phyloP scores from a whole-genome alignment of 2,113 vertebrate genomes.

The Amazona guildingii region DNA sequence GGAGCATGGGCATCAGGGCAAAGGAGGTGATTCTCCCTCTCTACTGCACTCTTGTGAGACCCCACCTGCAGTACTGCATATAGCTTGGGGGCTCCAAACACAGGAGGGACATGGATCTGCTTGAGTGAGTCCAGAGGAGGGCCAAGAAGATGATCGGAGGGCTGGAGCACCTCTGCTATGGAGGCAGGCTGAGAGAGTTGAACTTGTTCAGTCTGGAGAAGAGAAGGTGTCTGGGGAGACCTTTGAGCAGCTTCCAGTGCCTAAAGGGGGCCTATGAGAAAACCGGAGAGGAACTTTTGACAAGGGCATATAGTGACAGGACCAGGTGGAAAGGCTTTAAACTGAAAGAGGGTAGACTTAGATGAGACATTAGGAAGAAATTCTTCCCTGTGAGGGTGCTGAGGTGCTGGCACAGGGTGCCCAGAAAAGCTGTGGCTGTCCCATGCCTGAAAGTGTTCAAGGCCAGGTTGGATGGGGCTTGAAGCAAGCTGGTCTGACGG shows the following conservation, averaged over 20 bases:
- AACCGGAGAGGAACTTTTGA: not conserved
- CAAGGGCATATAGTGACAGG: not conserved
- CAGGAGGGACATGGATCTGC: not conserved
- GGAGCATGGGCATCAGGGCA: rapidly evolving
- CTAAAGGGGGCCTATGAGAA: not conserved
- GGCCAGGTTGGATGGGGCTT: not conserved
- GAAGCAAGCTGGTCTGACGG: not conserved
- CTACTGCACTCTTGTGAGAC: not conserved
- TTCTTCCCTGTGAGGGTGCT: not conserved
- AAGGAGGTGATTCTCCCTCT: not conserved
- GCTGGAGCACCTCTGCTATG: not conserved
- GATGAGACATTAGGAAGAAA: not conserved
- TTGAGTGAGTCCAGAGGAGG: not conserved
- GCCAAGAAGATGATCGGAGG: not conserved
- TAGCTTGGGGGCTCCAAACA: not conserved
- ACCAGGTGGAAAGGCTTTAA: not conserved
- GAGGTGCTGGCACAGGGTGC: not conserved
- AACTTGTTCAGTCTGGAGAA: not conserved
- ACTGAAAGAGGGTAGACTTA: not conserved
- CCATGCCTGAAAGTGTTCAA: not conserved
- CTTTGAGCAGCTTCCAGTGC: not conserved
- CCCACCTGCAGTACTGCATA: too few relatives aligned
- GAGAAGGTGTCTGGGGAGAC: not conserved
- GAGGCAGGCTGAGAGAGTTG: not conserved
- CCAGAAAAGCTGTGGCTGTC: not conserved